These are phyloP conservation scores for Lagocephalus sceleratus DNA, from an alignment of 2,797 vertebrate genomes.

Conservation along the genomic window DNA sequence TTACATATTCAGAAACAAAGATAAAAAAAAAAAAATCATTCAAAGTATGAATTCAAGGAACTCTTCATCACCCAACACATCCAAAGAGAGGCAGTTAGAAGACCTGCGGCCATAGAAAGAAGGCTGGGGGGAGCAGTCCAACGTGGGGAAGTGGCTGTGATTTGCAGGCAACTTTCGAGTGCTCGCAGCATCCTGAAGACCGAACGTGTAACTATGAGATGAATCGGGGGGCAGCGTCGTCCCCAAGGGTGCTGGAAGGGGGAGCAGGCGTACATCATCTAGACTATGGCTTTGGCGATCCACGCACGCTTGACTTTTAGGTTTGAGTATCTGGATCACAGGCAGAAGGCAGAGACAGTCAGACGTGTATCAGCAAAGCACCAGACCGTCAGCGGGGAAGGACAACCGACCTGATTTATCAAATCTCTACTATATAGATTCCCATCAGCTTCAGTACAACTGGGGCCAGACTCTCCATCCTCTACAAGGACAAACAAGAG, in stretches of 20 bases:
- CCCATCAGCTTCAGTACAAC: slow-evolving; percentile 31
- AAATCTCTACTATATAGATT: slow-evolving; percentile 63
- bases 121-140: slow-evolving; percentile 76
- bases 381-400: neutral
- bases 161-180: slow-evolving; percentile 62
- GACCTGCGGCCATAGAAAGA: slow-evolving; percentile 80
- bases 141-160: slow-evolving; percentile 64
- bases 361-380: slow-evolving; percentile 1
- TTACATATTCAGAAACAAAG: no score
- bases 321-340: slow-evolving; percentile 50
- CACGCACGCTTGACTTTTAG: slow-evolving; percentile 43
- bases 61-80: slow-evolving; percentile 80
- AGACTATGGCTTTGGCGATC: slow-evolving; percentile 81
- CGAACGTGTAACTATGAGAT: slow-evolving; percentile 81
- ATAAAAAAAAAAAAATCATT: slow-evolving; percentile 23
- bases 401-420: slow-evolving; percentile 69
- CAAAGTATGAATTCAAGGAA: slow-evolving; percentile 77
- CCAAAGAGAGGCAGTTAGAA: slow-evolving; percentile 79
- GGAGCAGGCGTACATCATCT: slow-evolving; percentile 73
- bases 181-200: slow-evolving; percentile 66
- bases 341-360: neutral
- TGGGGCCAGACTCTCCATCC: slow-evolving; percentile 9
- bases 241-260: slow-evolving; percentile 57
- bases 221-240: slow-evolving; percentile 68
- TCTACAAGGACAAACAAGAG: slow-evolving; percentile 40